Evolutionary conservation across 1,140 invertebrate species (phyloP).

Genomic region (Arion vulgaris): DNA sequence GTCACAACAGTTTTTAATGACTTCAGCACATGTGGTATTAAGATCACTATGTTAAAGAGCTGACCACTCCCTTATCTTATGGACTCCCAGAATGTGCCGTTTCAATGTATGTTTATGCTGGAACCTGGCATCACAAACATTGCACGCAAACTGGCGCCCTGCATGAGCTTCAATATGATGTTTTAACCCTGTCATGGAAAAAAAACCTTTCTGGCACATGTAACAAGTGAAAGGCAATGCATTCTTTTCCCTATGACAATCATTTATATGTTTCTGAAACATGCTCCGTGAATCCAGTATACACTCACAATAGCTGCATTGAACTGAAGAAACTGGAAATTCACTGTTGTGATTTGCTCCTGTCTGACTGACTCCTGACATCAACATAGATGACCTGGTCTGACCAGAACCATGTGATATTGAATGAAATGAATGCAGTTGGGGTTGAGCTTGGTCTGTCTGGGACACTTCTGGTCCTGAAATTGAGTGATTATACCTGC

Average conservation of each 20-base stretch:
- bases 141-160: conserved; percentile 19
- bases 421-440: neutral
- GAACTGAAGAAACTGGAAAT: neutral
- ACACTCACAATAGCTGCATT: conserved; percentile 19
- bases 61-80: conserved; percentile 5
- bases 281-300: neutral
- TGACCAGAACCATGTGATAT: neutral
- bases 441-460: neutral
- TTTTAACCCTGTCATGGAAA: conserved; percentile 23
- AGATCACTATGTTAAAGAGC: neutral
- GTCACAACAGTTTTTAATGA: no score
- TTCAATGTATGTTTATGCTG: conserved; percentile 29
- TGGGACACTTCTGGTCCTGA: neutral
- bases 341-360: neutral
- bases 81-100: conserved; percentile 14
- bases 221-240: conserved; percentile 28
- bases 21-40: no score
- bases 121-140: conserved; percentile 18
- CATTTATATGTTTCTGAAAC: conserved; percentile 25
- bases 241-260: conserved; percentile 26
- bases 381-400: no score
- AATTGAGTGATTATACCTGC: conserved; percentile 13
- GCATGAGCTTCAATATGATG: conserved; percentile 30
- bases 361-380: neutral
- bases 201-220: conserved; percentile 36